Evolutionary conservation across 2,888 invertebrate genomes (phyloP).

Genomic region (Augochlorella aurata): DNA sequence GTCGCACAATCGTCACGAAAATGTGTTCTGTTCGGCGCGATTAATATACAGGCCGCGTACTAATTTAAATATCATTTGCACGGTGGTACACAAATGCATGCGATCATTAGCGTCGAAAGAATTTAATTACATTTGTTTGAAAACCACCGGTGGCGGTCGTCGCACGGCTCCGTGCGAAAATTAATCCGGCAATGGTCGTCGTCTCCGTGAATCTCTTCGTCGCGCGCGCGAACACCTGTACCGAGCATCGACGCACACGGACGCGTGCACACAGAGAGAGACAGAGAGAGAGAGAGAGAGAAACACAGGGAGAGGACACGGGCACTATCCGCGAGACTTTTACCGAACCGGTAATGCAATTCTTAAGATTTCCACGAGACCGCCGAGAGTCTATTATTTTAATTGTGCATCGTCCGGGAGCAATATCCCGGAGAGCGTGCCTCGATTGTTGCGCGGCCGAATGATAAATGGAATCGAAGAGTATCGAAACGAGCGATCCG

Average conservation of each 20-base stretch:
- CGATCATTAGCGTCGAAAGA: conserved; percentile 66
- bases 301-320: background rate
- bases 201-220: conserved; percentile 23
- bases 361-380: conserved; percentile 18
- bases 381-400: conserved; percentile 33
- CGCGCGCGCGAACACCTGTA: background rate
- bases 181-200: conserved; percentile 46
- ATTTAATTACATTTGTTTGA: conserved; percentile 66
- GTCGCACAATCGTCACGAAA: conserved; percentile 54
- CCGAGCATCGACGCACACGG: background rate
- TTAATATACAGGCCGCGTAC: conserved; percentile 65
- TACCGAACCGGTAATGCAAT: conserved; percentile 28
- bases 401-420: conserved; percentile 17
- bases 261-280: background rate
- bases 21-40: conserved; percentile 45
- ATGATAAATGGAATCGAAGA: conserved; percentile 30
- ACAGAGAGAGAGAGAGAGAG: background rate
- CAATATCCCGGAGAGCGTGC: conserved; percentile 6
- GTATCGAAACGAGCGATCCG: conserved; percentile 9
- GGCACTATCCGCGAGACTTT: conserved; percentile 20
- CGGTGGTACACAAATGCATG: conserved; percentile 52
- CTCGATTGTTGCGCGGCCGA: background rate
- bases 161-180: conserved; percentile 32
- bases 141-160: conserved; percentile 21
- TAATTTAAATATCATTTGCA: conserved; percentile 69